Conservation (phyloP, 2,797 vertebrate genomes). For the Varecia variegata region DNA sequence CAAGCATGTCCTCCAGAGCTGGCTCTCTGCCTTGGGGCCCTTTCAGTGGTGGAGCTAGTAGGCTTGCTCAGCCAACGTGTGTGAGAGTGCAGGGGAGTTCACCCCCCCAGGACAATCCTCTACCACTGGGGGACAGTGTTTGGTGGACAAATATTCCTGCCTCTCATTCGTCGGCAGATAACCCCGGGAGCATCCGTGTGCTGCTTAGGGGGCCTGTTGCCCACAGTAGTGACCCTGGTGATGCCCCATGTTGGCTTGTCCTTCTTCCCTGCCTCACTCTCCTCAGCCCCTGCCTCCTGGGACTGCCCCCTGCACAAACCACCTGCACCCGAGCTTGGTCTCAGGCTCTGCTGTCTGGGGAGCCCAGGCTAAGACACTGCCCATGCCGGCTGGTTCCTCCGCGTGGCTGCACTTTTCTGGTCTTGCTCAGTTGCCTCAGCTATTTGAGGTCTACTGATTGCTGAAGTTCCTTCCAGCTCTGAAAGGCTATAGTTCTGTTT, state of each 20-base stretch:
- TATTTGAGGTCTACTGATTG: background rate
- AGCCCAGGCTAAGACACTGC: background rate
- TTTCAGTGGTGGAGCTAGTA: background rate
- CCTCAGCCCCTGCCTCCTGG: background rate
- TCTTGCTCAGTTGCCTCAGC: background rate
- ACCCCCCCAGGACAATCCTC: background rate
- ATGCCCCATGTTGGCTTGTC: background rate
- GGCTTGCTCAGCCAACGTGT: background rate
- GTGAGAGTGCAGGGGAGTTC: background rate
- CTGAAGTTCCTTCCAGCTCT: background rate
- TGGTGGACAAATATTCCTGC: background rate
- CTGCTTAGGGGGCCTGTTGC: background rate
- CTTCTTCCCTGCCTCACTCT: background rate
- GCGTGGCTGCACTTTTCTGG: background rate
- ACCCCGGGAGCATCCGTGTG: background rate
- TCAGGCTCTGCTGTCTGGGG: background rate
- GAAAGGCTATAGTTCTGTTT: background rate
- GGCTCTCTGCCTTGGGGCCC: background rate
- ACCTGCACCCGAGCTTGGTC: background rate
- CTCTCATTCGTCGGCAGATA: background rate
- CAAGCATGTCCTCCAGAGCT: background rate
- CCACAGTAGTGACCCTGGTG: background rate
- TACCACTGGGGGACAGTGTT: accelerated
- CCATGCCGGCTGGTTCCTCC: background rate
- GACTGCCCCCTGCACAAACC: background rate